Evolutionary conservation across 1,140 invertebrate species (phyloP), one percentile per base, ranked within the genome.

Genomic region (Pseudomyrmex flavicornis): DNA sequence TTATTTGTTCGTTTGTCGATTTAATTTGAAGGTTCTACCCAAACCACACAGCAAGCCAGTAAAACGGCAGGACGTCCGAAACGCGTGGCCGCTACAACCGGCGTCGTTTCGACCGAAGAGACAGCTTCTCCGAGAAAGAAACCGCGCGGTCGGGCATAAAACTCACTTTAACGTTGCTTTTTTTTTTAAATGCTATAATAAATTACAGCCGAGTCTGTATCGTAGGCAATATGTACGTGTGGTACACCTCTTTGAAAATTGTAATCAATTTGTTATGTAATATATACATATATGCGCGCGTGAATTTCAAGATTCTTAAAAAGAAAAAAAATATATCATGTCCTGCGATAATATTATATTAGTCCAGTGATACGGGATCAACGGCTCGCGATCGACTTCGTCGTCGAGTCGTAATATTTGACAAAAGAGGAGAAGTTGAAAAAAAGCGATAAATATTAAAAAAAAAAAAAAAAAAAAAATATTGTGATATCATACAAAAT

Each of bases 81-180:
- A 76, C 89, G 93, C 80, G 85, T 88, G 59, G 75, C 84, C 35
- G 88, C 89, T 58, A 85, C 79, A n/a, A 89, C 87, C 58, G 74
- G 84, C 52, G 61, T 88, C 56, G 44, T 77, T 22, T 79, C 90
- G 66, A 90, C 82, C 26, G 90, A 91, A 15, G 92, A 92, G 80
- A 80, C 90, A 62, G 58, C 90, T 54, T 86, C 93, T 66, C 73
- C 90, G 48, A 91, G 92, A 66, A 93, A 93, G 88, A 93, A 93
- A 69, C 90, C 92, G 72, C 92, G 92, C 73, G 90, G 91, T 68
- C 88, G 92, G 89, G 89, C 91, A 89, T 93, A 93, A 93, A 84
- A 92, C 82, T 82, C 70, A 90, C 86, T 82, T 35, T 83, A 86
- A 79, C 58, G 79, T 48, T 84, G 75, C 83, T 85, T 82, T 83